Conservation (phyloP, 1,140 invertebrate genomes). For the Zaprionus tsacasi region DNA sequence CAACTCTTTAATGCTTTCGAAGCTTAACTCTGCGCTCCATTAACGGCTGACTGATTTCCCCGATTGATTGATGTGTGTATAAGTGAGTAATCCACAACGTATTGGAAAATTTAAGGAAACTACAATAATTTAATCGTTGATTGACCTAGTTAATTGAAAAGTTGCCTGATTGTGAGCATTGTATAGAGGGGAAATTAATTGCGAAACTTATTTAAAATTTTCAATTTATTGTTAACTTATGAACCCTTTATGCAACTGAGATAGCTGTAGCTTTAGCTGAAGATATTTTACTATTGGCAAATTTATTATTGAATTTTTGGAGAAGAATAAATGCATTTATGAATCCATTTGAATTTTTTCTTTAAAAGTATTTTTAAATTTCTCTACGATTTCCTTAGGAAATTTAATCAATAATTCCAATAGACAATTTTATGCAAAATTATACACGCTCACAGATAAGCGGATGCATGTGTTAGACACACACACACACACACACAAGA, state of each 20-base stretch:
- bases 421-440: slow-evolving; percentile 53
- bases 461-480: slow-evolving; percentile 1
- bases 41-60: background rate
- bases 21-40: background rate
- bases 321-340: background rate
- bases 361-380: slow-evolving; percentile 1
- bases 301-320: too few species aligned
- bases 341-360: background rate
- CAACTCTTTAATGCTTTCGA: background rate
- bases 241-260: too few species aligned
- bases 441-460: slow-evolving; percentile 22
- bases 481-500: slow-evolving; percentile 13
- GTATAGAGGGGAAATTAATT: too few species aligned
- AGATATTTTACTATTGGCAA: too few species aligned
- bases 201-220: too few species aligned
- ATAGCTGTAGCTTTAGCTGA: too few species aligned
- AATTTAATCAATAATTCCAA: slow-evolving; percentile 1
- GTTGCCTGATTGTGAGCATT: background rate
- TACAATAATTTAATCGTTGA: background rate
- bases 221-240: too few species aligned
- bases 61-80: background rate
- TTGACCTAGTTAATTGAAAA: background rate
- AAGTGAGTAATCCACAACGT: background rate
- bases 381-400: background rate
- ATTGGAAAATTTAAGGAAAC: background rate